Conservation (phyloP, 2,797 vertebrate species). For the Morus bassanus region DNA sequence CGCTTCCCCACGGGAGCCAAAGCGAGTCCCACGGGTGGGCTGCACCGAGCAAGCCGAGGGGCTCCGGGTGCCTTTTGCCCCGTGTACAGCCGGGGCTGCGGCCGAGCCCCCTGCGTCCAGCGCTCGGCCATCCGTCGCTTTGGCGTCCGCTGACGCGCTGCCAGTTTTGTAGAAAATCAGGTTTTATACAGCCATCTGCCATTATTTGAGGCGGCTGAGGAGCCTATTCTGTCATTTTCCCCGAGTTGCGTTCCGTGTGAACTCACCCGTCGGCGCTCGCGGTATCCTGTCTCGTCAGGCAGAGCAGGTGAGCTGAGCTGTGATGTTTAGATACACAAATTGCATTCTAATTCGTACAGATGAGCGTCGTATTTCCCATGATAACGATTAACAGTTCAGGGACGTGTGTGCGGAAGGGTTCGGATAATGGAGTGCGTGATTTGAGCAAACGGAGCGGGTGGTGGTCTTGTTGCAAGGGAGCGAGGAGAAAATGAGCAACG, state of each 20-base stretch:
- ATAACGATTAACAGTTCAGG: not conserved
- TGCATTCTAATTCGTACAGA: not conserved
- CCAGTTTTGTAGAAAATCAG: not conserved
- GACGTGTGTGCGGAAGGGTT: not conserved
- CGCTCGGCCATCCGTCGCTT: fast-evolving
- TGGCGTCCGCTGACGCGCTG: fast-evolving
- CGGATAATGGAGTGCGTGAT: not conserved
- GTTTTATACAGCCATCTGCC: not conserved
- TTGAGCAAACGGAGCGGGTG: not conserved
- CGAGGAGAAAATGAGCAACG: not conserved
- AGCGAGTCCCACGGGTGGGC: conserved; percentile 1
- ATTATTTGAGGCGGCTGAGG: not conserved
- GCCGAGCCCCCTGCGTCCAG: not conserved
- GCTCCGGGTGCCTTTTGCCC: not conserved
- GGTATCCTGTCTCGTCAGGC: not conserved
- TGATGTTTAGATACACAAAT: conserved; percentile 7
- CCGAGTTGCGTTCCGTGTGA: not conserved
- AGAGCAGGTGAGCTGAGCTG: not conserved
- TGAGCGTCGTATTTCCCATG: not conserved
- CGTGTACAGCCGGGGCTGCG: no score
- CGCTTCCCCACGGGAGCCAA: not conserved
- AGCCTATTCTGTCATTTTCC: not conserved
- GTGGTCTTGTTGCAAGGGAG: not conserved
- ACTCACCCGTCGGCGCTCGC: not conserved
- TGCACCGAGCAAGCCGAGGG: not conserved